These are phyloP conservation scores for Phoenicopterus ruber DNA, from an alignment of 2,113 vertebrate species.

Conservation along the genomic window DNA sequence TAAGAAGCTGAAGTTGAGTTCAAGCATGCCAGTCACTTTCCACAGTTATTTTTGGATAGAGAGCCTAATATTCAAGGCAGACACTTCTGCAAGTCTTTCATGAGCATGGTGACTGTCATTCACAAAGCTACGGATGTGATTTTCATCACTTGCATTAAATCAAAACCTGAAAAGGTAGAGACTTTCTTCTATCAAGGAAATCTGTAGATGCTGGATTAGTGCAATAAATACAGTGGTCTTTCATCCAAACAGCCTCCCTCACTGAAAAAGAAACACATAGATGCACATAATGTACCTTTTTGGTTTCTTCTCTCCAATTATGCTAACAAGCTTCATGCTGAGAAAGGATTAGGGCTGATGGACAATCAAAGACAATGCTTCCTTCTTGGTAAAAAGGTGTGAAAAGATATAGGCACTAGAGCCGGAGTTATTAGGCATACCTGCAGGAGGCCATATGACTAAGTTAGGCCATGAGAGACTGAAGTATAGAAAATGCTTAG, in stretches of 20 bases:
- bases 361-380: slow-evolving; percentile 82
- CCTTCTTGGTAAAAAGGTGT: slow-evolving; percentile 77
- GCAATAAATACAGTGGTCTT: slow-evolving; percentile 65
- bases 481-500: slow-evolving; percentile 68
- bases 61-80: slow-evolving; percentile 8
- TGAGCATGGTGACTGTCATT: neutral
- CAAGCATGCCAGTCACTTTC: neutral
- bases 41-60: neutral
- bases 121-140: neutral
- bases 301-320: slow-evolving; percentile 80
- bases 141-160: slow-evolving; percentile 17
- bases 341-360: slow-evolving; percentile 81
- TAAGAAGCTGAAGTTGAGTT: neutral
- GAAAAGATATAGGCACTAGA: slow-evolving; percentile 68
- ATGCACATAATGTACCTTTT: slow-evolving; percentile 71
- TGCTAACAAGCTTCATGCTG: slow-evolving; percentile 80
- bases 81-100: slow-evolving; percentile 57
- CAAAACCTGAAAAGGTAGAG: slow-evolving; percentile 55
- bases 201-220: slow-evolving; percentile 58
- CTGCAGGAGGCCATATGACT: slow-evolving; percentile 74
- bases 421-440: slow-evolving; percentile 73
- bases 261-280: slow-evolving; percentile 55
- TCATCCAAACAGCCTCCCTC: slow-evolving; percentile 64
- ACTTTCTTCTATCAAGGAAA: slow-evolving; percentile 34
- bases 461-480: slow-evolving; percentile 53